Conservation (phyloP, 2,113 vertebrate genomes). For the Upupa epops region DNA sequence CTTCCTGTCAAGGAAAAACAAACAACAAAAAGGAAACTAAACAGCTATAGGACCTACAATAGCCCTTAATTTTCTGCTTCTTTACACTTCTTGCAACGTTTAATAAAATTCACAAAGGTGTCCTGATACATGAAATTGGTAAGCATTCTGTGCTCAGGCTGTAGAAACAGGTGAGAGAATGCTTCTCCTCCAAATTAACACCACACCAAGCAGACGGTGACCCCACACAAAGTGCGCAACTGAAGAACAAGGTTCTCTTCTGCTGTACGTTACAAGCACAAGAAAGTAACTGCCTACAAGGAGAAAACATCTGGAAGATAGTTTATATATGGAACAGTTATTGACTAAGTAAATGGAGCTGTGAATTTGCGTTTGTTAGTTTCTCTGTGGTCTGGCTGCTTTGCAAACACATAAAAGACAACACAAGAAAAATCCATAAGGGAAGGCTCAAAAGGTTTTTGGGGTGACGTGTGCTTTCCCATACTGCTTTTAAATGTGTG, state of each 20-base stretch:
- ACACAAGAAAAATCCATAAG: background rate
- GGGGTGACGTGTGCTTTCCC: background rate
- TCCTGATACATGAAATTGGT: background rate
- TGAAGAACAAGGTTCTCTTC: background rate
- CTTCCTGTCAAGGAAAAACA: background rate
- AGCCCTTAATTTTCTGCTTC: background rate
- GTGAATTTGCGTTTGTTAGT: conserved; percentile 6
- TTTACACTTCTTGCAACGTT: background rate
- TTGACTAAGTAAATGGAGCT: background rate
- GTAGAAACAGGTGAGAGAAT: conserved; percentile 22
- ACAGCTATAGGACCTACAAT: background rate
- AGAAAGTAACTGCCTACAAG: background rate
- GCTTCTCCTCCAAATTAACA: background rate
- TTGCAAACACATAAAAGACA: background rate
- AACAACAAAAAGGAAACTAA: background rate
- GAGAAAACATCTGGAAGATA: conserved; percentile 22
- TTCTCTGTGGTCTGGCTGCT: background rate
- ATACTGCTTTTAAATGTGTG: background rate
- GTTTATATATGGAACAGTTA: background rate
- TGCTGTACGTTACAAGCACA: background rate
- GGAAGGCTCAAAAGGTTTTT: background rate
- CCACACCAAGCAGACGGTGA: background rate
- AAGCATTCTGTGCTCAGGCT: background rate
- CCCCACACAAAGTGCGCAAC: background rate
- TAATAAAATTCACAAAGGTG: background rate